Percentiles rank a stretch among this genome's conserved stretches.
phyloP scores from a whole-genome alignment of 2,888 invertebrate genomes.

The Vesta saturnalis region DNA sequence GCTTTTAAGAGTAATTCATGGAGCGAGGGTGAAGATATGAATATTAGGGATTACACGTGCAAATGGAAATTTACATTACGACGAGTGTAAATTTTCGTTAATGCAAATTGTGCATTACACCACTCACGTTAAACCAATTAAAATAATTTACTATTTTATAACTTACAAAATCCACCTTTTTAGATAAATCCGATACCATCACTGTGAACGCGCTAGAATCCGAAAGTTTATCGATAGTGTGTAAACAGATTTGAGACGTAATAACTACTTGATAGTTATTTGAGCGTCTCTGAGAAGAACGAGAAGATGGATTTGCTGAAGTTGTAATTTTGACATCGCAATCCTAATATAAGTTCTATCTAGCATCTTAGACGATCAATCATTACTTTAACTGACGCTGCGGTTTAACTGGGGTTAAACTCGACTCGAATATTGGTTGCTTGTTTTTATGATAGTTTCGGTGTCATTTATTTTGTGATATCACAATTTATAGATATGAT shows the following conservation, averaged over 20 bases:
- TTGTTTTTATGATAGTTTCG: slow-evolving; percentile 37
- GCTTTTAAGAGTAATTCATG: slow-evolving; percentile 27
- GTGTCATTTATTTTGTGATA: slow-evolving; percentile 39
- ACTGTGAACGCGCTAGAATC: slow-evolving; percentile 17
- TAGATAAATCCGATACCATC: slow-evolving; percentile 11
- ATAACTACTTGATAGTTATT: slow-evolving; percentile 33
- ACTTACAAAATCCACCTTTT: neutral
- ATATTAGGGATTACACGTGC: slow-evolving; percentile 30
- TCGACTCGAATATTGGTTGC: slow-evolving; percentile 44
- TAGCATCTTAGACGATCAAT: slow-evolving; percentile 43
- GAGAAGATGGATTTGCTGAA: slow-evolving; percentile 34
- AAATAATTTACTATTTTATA: slow-evolving; percentile 19
- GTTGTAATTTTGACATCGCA: slow-evolving; percentile 39
- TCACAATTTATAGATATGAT: slow-evolving; percentile 33
- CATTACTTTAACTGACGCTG: slow-evolving; percentile 44
- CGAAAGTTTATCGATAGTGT: slow-evolving; percentile 24
- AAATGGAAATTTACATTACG: slow-evolving; percentile 28
- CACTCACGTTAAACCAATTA: slow-evolving; percentile 17
- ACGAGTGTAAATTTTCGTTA: slow-evolving; percentile 21
- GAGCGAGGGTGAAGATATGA: slow-evolving; percentile 22
- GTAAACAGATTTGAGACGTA: slow-evolving; percentile 31
- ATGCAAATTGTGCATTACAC: slow-evolving; percentile 25
- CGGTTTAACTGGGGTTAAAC: slow-evolving; percentile 46
- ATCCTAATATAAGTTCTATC: slow-evolving; percentile 43
- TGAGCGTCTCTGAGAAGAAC: slow-evolving; percentile 18